Evolutionary conservation across 2,797 vertebrate species (phyloP).

Genomic region (Microcaecilia unicolor): DNA sequence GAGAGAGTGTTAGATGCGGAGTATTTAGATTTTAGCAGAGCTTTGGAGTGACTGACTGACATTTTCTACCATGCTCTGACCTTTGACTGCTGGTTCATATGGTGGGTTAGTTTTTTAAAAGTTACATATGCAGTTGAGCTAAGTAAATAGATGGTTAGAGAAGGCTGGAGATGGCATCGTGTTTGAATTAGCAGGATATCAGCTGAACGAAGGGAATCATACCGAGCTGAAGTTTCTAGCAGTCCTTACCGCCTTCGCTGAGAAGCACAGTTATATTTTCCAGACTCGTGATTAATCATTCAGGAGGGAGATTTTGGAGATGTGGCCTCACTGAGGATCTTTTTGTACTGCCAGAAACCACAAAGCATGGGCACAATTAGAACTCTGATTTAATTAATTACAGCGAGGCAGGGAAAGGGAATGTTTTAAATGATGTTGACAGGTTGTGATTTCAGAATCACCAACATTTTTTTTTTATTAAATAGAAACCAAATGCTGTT

Average conservation of each 20-base stretch:
- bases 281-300: constrained; percentile 73
- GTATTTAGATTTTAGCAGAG: too few species aligned
- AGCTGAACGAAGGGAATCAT: constrained; percentile 48
- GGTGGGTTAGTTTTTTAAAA: too few species aligned
- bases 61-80: too few species aligned
- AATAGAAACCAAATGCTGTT: too few species aligned
- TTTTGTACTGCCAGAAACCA: constrained; percentile 63
- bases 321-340: constrained; percentile 53
- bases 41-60: too few species aligned
- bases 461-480: too few species aligned
- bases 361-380: constrained; percentile 64
- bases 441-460: constrained; percentile 46
- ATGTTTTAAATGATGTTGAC: constrained; percentile 57
- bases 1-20: too few species aligned
- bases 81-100: too few species aligned
- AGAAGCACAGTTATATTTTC: constrained; percentile 73
- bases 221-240: constrained; percentile 46
- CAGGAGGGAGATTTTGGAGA: constrained; percentile 46
- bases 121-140: constrained; percentile 22
- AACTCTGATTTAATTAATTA: constrained; percentile 66
- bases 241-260: constrained; percentile 54
- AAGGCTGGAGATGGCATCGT: constrained; percentile 29
- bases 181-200: constrained; percentile 51
- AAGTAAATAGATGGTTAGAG: neutral
- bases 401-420: constrained; percentile 41